phyloP scores from a whole-genome alignment of 2,797 vertebrate species.

The Spinus olivaceus region DNA sequence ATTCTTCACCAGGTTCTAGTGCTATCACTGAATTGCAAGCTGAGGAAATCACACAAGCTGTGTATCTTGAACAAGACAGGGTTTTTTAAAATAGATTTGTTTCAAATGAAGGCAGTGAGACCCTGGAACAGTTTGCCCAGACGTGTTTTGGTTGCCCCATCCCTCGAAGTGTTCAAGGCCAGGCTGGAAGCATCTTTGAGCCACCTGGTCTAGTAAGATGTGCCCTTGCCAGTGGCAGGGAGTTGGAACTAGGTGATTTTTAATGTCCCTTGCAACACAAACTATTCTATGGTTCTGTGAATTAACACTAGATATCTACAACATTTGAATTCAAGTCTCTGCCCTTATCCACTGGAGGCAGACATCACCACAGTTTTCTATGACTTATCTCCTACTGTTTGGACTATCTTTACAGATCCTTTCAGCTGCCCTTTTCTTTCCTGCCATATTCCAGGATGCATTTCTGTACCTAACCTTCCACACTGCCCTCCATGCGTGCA shows the following conservation, averaged over 20 bases:
- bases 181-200: background rate
- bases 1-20: background rate
- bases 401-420: background rate
- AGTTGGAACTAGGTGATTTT: background rate
- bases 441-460: fast-evolving
- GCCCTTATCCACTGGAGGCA: background rate
- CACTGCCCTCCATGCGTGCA: fast-evolving
- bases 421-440: background rate
- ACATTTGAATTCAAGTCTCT: background rate
- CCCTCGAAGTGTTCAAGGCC: background rate
- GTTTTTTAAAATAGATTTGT: fast-evolving
- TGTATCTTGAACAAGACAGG: background rate
- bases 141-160: background rate
- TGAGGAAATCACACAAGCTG: background rate
- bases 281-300: background rate
- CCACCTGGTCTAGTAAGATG: too few relatives aligned
- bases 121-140: background rate
- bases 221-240: background rate
- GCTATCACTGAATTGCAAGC: background rate
- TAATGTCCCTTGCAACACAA: background rate
- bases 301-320: background rate
- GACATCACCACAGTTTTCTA: background rate
- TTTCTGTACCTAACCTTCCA: background rate
- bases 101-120: background rate
- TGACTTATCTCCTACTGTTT: background rate